Base-by-base conservation (phyloP, 2,797 vertebrate genomes). In the Sebastes taczanowskii region DNA sequence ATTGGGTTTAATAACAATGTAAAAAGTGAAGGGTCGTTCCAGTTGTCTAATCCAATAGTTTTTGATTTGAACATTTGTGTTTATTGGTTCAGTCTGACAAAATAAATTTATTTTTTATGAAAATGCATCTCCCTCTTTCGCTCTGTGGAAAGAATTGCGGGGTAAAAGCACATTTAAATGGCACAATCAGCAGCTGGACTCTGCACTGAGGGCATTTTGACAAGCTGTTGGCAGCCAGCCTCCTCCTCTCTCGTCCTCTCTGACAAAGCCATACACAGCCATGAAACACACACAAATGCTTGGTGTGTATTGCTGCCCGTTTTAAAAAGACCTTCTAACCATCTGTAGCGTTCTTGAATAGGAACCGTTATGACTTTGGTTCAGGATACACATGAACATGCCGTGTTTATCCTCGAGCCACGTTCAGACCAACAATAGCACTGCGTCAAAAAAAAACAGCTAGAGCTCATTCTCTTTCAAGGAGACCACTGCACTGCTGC, bases 131-230 rank as follows among this genome's bases (percentile, higher is more conserved):
- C 38, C 8, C 7, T 13, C 14, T 42, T 8, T 60, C 53, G 30
- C 16, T 74, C 23, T 80, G 35, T 80, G 53, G 13, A 69, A 59
- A 59, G 16, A 60, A 74, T 77, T 11, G 22, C 1, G 7, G 13
- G n/a, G 22, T 67, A 34, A 71, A 75, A 56, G 38, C 38, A 20
- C 62, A 81, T 89, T 78, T 78, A 78, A 82, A 87, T 81, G 71
- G 20, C 60, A 74, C 61, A 77, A 74, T 86, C 83, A 85, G 81
- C 76, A 87, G 85, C 85, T 91, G 85, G 81, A 89, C 76, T 78
- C 75, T 76, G 55, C 67, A 69, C 72, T 72, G 61, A 78, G 78
- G 85, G 71, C 78, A 81, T 89, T 88, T 88, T 67, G 49, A 78
- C 77, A 83, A 55, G 85, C 70, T 89, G 77, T 83, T 85, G 82